phyloP scores from a whole-genome alignment of 2,797 vertebrate species.

The Squalus acanthias region DNA sequence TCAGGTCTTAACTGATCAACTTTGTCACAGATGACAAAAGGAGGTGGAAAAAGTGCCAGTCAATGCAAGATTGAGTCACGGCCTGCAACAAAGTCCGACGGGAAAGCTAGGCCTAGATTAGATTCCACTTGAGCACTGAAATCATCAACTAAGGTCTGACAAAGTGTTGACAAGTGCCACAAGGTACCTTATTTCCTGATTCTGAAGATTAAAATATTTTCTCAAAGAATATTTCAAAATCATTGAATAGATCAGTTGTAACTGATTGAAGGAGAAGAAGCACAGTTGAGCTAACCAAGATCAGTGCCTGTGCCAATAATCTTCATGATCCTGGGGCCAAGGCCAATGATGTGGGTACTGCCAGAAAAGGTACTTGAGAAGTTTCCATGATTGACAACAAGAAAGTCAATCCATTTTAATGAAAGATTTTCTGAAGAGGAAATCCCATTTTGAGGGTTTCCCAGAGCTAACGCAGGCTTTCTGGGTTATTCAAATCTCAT shows the following conservation, averaged over 20 bases:
- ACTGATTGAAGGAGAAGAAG: background rate
- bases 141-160: background rate
- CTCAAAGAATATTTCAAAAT: background rate
- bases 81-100: background rate
- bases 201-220: background rate
- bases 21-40: background rate
- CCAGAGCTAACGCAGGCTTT: background rate
- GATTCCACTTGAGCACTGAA: background rate
- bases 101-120: background rate
- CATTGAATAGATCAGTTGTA: background rate
- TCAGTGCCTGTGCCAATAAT: background rate
- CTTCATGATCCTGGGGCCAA: background rate
- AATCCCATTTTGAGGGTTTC: background rate
- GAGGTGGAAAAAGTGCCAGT: background rate
- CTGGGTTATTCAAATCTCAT: background rate
- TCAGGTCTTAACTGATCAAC: background rate
- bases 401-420: background rate
- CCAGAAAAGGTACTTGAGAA: background rate
- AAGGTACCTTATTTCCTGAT: background rate
- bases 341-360: background rate
- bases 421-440: background rate
- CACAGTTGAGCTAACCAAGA: background rate
- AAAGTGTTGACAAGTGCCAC: background rate
- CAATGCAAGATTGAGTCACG: background rate
- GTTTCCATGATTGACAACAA: background rate